A percentile compares a stretch with the other conserved stretches of the same genome.
phyloP scores from a whole-genome alignment of 2,113 vertebrate species.

The Sporophila hypoxantha region DNA sequence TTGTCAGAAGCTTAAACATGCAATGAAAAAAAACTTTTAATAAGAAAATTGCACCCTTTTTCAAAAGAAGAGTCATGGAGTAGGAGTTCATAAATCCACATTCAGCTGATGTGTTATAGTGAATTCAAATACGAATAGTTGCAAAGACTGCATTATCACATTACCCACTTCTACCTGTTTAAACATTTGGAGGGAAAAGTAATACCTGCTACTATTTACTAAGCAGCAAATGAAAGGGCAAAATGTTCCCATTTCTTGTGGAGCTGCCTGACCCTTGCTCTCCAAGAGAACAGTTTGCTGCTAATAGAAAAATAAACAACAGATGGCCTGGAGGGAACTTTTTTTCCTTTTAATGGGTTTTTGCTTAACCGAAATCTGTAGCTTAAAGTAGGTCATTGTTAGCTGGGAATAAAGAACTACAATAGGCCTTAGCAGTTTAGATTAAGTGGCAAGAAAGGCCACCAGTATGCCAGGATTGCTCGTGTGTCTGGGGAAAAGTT shows the following conservation, averaged over 20 bases:
- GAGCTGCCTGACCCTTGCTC: conserved; percentile 15
- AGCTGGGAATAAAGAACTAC: neutral
- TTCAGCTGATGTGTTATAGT: neutral
- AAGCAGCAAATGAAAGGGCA: conserved; percentile 23
- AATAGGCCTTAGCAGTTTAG: neutral
- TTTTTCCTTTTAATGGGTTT: conserved; percentile 21
- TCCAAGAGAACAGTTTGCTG: conserved; percentile 39
- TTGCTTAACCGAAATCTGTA: neutral
- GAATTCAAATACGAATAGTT: neutral
- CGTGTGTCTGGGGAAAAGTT: neutral
- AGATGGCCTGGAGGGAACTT: conserved; percentile 29
- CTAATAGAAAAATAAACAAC: conserved; percentile 61
- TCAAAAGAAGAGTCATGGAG: neutral
- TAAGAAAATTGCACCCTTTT: neutral
- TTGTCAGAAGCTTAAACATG: neutral
- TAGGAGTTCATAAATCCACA: neutral
- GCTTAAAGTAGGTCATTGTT: conserved; percentile 44
- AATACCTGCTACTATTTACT: conserved; percentile 25
- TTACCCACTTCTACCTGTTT: conserved; percentile 4
- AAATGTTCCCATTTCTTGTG: neutral
- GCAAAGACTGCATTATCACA: neutral
- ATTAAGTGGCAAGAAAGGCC: neutral
- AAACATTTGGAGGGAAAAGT: neutral
- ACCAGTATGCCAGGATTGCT: neutral
- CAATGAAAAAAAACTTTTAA: neutral